A percentile compares a stretch with the other conserved stretches of the same genome.
phyloP scores from a whole-genome alignment of 2,888 invertebrate genomes.

The Zootermopsis nevadensis region DNA sequence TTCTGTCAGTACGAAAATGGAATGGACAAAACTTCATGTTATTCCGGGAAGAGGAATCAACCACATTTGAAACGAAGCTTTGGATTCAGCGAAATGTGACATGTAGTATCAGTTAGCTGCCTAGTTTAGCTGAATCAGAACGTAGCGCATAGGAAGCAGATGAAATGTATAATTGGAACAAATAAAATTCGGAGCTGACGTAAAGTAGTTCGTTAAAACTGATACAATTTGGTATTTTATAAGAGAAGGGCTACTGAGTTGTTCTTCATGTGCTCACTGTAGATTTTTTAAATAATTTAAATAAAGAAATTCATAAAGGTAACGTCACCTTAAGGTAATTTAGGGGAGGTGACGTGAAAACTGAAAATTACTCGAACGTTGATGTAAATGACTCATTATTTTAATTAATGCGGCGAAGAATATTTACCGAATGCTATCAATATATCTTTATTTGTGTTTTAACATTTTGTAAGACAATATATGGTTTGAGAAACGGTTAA shows the following conservation, averaged over 20 bases:
- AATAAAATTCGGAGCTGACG: background rate
- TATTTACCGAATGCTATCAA: no score
- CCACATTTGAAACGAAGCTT: background rate
- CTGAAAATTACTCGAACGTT: no score
- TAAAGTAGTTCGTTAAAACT: background rate
- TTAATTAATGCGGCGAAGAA: no score
- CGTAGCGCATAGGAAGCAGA: background rate
- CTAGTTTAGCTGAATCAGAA: slow-evolving; percentile 8
- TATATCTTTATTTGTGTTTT: no score
- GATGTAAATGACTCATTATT: no score
- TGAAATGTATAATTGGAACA: background rate
- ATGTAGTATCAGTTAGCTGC: background rate
- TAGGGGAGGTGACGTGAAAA: no score
- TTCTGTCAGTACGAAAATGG: background rate
- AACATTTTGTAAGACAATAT: no score
- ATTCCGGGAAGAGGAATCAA: background rate
- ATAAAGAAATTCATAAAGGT: no score
- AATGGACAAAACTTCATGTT: background rate
- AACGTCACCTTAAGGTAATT: no score
- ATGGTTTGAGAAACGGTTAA: no score
- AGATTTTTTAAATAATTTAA: no score
- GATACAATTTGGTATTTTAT: background rate
- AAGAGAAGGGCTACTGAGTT: background rate
- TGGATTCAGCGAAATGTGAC: slow-evolving; percentile 19
- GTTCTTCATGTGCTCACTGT: background rate